Base-by-base conservation (phyloP, 2,888 invertebrate species). In the Endomychus coccineus region DNA sequence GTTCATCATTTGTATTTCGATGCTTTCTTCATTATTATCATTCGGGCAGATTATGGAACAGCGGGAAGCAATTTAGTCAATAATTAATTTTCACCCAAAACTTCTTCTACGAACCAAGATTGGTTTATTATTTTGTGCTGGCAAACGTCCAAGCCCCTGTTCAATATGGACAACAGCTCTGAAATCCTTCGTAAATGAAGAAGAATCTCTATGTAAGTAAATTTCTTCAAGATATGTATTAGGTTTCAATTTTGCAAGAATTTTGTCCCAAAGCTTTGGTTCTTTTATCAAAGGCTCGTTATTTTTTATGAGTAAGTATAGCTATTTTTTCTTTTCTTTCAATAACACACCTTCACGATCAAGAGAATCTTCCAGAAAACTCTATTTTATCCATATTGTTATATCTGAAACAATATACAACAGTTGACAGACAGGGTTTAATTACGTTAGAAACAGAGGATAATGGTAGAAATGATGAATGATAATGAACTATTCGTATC, bases 41-140 rank as follows among this genome's bases (percentile, higher is more conserved):
- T 12, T 13, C 42, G 31, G n/a, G 40, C 29, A 16, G 38, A 27
- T 10, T 29, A 33, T n/a, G 45, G 39, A 14, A 40, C 14, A 6
- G 34, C 12, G 3, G 45, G 39, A n/a, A 42, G 29, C 6, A 42
- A 3, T 9, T 40, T 21, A n/a, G 37, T 24, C 4, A 42, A 31
- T 15, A 44, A 42, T 7, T 31, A 7, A 7, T 30, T 12, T 15
- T 16, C 19, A 1, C 34, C 27, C 3, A 34, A 34, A 3, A 35
- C 17, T 19, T 31, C 25, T 22, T 40, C 14, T n/a, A 36, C 30
- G 22, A 45, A 45, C 45, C 45, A 45, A 12, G 24, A 28, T 25
- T 45, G 40, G 21, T 32, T 35, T n/a, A 36, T 24, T 15, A 42
- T 16, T 27, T 45, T 45, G 11, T 25, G 21, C 5, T 40, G 16